Conservation (phyloP, 2,113 vertebrate species). For the Callipepla californica region DNA sequence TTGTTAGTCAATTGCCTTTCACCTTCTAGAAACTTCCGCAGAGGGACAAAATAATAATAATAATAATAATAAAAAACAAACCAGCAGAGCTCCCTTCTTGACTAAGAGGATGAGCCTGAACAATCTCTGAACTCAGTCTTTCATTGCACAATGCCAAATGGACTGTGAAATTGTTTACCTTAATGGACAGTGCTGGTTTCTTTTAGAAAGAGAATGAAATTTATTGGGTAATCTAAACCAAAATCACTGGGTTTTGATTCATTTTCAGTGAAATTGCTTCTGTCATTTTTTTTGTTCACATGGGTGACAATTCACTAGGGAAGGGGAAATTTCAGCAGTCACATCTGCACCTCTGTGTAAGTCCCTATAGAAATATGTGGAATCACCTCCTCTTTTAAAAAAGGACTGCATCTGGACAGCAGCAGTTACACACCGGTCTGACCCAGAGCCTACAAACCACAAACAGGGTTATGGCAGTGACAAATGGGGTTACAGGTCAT, state of each 20-base stretch:
- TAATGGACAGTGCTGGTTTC: slow-evolving; percentile 28
- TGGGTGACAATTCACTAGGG: neutral
- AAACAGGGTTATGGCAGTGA: neutral
- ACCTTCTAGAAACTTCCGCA: neutral
- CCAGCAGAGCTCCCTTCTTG: neutral
- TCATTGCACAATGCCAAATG: slow-evolving; percentile 24
- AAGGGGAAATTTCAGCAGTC: neutral
- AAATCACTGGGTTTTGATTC: neutral
- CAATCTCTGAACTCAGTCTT: slow-evolving; percentile 19
- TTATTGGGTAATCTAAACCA: slow-evolving; percentile 20
- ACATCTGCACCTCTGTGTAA: fast-evolving
- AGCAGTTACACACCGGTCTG: neutral
- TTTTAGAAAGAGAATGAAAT: slow-evolving; percentile 25
- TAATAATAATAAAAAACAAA: neutral
- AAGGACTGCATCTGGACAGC: neutral
- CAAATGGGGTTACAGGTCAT: neutral
- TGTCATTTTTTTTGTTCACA: neutral
- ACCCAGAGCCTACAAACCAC: neutral
- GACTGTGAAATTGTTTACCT: slow-evolving; percentile 67
- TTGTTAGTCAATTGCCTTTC: neutral
- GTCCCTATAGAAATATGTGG: neutral
- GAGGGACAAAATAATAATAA: neutral
- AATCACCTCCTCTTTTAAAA: neutral
- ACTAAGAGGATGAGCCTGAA: neutral
- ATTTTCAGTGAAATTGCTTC: neutral